Evolutionary conservation across 1,140 invertebrate genomes (phyloP), one percentile per base, ranked within the genome.

Genomic region (Leucophenga varia): DNA sequence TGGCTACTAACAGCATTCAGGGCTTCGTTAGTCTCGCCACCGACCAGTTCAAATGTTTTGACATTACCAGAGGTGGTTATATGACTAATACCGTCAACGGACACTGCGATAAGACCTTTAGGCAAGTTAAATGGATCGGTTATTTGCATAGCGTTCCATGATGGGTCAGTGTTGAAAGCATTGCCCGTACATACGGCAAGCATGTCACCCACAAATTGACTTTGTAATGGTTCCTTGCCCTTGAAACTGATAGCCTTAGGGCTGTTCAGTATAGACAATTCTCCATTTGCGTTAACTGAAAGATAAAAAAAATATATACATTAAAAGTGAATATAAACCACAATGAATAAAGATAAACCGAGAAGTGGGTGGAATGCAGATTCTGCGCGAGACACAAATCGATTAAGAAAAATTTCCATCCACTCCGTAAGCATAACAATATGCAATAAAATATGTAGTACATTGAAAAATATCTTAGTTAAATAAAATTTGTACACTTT

Each of bases 51-150:
- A 22, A 59, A 75, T 10, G 64, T 46, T 36, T 74, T 70, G 2
- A 39, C 60, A 39, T 73, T 74, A 32, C 70, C 59, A 44, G 72
- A 79, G 28, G 84, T 77, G 41, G 77, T 78, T 22, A 80, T 63
- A 16, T 61, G 65, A n/a, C 77, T 75, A 6, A 88, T 75, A 46
- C 88, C 89, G 75, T 88, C 85, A 31, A 93, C 79, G 28, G 83
- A 82, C 22, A 93, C 78, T 22, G 82, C 81, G 18, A 92, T 86
- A 37, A 88, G 80, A 25, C 86, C 87, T 76, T 90, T 85, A 19
- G 90, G 87, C 46, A 87, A 79, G 49, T 84, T 79, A 55, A 93
- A 92, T 7, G 89, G 86, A 77, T 89, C 81, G 2, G 76, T 79
- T 35, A 91, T 81, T 20, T 76, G 79, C 42, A 93, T 60, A 12